Base-by-base conservation (phyloP, 1,140 invertebrate genomes). In the Dufourea novaeangliae region DNA sequence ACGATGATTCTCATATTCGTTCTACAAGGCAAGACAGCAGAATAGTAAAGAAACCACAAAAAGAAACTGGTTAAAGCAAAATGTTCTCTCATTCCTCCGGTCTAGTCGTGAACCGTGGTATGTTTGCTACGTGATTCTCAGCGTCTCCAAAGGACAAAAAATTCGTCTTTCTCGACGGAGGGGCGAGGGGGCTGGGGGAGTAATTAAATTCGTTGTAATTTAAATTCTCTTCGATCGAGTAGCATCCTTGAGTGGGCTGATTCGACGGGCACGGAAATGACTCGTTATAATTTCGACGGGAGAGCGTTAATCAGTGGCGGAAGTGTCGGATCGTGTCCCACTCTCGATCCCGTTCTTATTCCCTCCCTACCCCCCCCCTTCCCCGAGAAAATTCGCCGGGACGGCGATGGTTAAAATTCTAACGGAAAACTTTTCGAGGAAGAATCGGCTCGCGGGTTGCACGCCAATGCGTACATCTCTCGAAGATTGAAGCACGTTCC, bases 401-500 rank as follows among this genome's bases (percentile, higher is more conserved):
- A n/a, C 63, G 73, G 34, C 52, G 56, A 74, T 78, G 72, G 83
- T 84, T 80, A 77, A 76, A 68, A 73, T 79, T 71, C 70, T 46
- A 32, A 25, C 57, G 41, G 27, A 6, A 83, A 83, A n/a, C n/a
- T 34, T 79, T 79, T 17, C 22, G 27, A 39, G 79, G 56, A 44
- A 72, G 79, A 76, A 68, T 77, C 74, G 77, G 59, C 66, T 69
- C 20, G 70, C 62, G 34, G 63, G 77, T 62, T 62, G 68, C 59
- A 62, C 59, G 59, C n/a, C 80, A 54, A 61, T 72, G 52, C 64
- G 66, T 64, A 46, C 56, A 44, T 32, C 27, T 54, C 34, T 25
- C 68, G 75, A 77, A 71, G 57, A 77, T 77, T 77, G 67, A 71
- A 75, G 71, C 77, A 79, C 77, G 77, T 79, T 74, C 52, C n/a